Base-by-base conservation (phyloP, 2,113 vertebrate genomes). In the Numida meleagris region DNA sequence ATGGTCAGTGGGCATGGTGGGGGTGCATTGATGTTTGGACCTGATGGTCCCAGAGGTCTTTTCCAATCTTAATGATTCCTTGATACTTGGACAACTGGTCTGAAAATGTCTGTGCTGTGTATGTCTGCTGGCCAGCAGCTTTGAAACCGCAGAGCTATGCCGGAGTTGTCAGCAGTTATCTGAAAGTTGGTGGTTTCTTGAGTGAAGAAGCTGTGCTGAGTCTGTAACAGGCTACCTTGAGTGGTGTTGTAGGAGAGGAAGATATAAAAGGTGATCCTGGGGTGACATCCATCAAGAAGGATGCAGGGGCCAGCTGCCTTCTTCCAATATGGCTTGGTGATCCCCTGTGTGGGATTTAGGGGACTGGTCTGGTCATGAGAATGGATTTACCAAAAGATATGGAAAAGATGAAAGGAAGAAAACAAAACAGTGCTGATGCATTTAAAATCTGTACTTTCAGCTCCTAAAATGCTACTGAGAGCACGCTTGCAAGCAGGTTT, bases 261-360 rank as follows among this genome's bases (percentile, higher is more conserved):
- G 13, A 65, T 14, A 21, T 9, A 42, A 14, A 65, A 33, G 29
- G 12, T 43, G 40, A 66, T 43, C 40, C 40, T 43, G 63, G 40
- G 29, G 29, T 31, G 27, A 33, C 2, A 43, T 9, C 24, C 10
- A 29, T 40, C 25, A 29, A 40, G 59, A 63, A 29, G 23, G 38
- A 29, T 29, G 10, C 4, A 45, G 2, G 21, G 1, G 18, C 36
- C 27, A 45, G 46, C 29, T 42, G 42, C 50, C 53, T 8, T 51
- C 58, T 45, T 14, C 27, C 55, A 20, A 17, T 24, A 27, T 15
- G 2, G 15, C 4, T 0, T 3, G 42, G 38, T 1, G 0, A 14
- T 11, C 20, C 23, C 58, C n/a, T 4, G 20, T 14, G 5, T n/a
- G 43, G 21, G 8, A 10, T 9, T 33, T 0, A 62, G 59, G n/a